phyloP scores from a whole-genome alignment of 2,113 vertebrate genomes.

The Spilogale gracilis region DNA sequence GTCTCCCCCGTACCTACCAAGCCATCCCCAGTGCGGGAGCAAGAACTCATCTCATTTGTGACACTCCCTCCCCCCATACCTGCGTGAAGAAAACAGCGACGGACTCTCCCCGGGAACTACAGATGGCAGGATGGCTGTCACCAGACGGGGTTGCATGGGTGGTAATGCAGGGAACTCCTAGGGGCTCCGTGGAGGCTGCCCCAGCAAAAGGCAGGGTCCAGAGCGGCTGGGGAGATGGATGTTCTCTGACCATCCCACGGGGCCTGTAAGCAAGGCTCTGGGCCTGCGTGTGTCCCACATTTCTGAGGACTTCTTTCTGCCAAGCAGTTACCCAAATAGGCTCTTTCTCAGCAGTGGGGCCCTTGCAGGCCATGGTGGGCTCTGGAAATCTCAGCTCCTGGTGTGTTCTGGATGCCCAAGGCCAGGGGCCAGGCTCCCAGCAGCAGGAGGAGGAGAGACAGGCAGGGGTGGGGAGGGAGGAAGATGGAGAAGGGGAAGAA shows the following conservation, averaged over 20 bases:
- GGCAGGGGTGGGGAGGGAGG: rapidly evolving
- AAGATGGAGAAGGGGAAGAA: not conserved
- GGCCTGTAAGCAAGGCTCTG: not conserved
- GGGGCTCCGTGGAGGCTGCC: not conserved
- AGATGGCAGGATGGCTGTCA: not conserved
- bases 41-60: not conserved
- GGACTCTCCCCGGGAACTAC: not conserved
- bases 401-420: not conserved
- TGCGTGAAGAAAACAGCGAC: too few species aligned
- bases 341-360: not conserved
- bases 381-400: not conserved
- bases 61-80: not conserved
- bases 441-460: not conserved
- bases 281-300: not conserved
- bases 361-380: not conserved
- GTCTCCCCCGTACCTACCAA: not conserved
- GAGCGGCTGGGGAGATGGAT: rapidly evolving
- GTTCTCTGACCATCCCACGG: not conserved
- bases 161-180: not conserved
- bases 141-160: rapidly evolving
- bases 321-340: not conserved
- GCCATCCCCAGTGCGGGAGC: not conserved
- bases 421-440: not conserved
- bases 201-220: not conserved
- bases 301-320: not conserved